phyloP scores from a whole-genome alignment of 1,140 invertebrate species.

The Goniozus legneri region DNA sequence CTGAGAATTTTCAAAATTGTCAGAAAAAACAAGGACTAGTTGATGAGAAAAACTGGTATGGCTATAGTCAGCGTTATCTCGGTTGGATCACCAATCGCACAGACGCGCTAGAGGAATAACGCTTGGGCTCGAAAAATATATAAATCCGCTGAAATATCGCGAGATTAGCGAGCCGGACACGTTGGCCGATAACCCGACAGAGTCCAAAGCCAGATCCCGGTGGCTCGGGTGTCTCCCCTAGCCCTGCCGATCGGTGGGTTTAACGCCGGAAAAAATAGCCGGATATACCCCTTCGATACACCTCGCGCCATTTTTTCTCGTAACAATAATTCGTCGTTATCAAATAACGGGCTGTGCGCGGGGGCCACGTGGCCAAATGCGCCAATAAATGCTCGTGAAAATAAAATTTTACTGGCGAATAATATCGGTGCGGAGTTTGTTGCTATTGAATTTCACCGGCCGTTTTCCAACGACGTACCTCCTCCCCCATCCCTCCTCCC shows the following conservation, averaged over 20 bases:
- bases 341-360: constrained; percentile 40
- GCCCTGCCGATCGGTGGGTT: background rate
- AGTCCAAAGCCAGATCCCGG: constrained; percentile 15
- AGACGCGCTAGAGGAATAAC: no score
- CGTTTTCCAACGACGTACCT: constrained; percentile 27
- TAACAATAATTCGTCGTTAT: constrained; percentile 56
- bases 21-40: no score
- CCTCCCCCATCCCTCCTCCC: background rate
- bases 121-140: constrained; percentile 43
- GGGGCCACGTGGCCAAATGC: constrained; percentile 13
- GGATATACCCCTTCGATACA: background rate
- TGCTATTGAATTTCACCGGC: constrained; percentile 49
- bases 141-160: constrained; percentile 53
- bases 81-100: no score
- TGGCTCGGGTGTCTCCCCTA: background rate
- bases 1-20: no score
- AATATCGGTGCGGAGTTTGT: constrained; percentile 48
- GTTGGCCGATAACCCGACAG: constrained; percentile 31
- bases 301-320: constrained; percentile 44
- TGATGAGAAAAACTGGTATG: no score
- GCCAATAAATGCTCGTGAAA: constrained; percentile 49
- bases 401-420: constrained; percentile 55
- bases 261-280: background rate
- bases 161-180: constrained; percentile 49
- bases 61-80: no score